Base-by-base conservation (phyloP, 2,888 invertebrate genomes). In the Trypoxylon attenuatum region DNA sequence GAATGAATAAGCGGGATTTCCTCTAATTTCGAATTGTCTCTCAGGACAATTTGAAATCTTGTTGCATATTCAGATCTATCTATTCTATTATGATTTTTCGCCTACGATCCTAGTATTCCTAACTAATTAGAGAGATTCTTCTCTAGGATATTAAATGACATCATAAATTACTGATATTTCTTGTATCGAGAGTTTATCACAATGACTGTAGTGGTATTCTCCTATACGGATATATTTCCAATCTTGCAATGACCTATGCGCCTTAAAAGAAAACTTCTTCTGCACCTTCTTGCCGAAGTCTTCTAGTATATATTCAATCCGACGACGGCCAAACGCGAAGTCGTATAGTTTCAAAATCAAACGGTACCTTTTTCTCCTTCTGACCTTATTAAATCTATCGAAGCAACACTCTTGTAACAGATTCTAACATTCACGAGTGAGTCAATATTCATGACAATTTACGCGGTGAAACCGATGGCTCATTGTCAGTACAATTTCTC, bases 41-140 rank as follows among this genome's bases (percentile, higher is more conserved):
- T 43, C 46, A 70, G 22, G 25, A 16, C 50, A 46, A 58, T 1
- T 41, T n/a, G 16, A 41, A 43, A 27, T 56, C 25, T 64, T 39
- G 38, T 59, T 45, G 46, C 18, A 46, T 43, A 60, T 57, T 41
- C 18, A 51, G 8, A 42, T 59, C 50, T 68, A 57, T 63, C 63
- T 63, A 55, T 43, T 52, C 27, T 51, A 59, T 54, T 56, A 61
- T 71, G 57, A 49, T 53, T 51, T 71, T 41, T 63, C 43, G 51
- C 67, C 67, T 71, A 71, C 61, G 39, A 60, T 59, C 53, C 43
- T 57, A 57, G 46, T 47, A 59, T 47, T 59, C 41, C 56, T 52
- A 41, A 53, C 50, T 49, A 52, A 42, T 52, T 63, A 54, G 55
- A 60, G n/a, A n/a, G 18, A 53, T 54, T 47, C 33, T 55, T 42